Percentiles rank a stretch among this genome's conserved stretches.
Evolutionary conservation across 2,113 vertebrate species (phyloP).

Genomic region (Dermatemys mawii): DNA sequence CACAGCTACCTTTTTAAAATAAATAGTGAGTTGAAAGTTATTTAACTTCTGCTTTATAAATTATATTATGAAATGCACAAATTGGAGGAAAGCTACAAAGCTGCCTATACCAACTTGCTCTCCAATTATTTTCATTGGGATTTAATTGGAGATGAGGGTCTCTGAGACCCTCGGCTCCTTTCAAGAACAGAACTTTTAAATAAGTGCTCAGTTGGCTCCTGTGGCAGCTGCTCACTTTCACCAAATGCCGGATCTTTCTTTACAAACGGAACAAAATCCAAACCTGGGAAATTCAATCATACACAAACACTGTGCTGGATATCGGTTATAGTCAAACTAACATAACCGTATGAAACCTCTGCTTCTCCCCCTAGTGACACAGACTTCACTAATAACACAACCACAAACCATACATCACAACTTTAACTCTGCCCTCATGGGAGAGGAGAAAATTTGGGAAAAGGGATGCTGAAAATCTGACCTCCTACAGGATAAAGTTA

Average conservation of each 20-base stretch:
- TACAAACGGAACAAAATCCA: background rate
- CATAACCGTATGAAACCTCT: background rate
- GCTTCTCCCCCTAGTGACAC: background rate
- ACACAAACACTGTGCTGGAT: background rate
- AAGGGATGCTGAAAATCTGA: background rate
- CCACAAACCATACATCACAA: accelerated
- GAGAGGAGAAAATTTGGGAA: background rate
- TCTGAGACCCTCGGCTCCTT: background rate
- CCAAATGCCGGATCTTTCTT: background rate
- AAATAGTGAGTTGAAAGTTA: background rate
- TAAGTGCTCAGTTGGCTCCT: background rate
- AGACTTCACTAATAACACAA: background rate
- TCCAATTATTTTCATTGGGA: background rate
- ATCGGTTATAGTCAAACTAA: accelerated
- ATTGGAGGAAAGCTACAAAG: background rate
- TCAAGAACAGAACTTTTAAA: background rate
- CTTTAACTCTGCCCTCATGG: background rate
- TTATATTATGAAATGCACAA: constrained; percentile 14
- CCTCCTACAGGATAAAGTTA: accelerated
- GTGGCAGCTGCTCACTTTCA: background rate
- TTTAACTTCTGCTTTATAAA: constrained; percentile 24
- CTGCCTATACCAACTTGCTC: background rate
- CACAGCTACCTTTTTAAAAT: background rate
- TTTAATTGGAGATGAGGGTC: background rate
- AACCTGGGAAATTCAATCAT: background rate